phyloP scores from a whole-genome alignment of 2,888 invertebrate species.

The Orthosia cruda region DNA sequence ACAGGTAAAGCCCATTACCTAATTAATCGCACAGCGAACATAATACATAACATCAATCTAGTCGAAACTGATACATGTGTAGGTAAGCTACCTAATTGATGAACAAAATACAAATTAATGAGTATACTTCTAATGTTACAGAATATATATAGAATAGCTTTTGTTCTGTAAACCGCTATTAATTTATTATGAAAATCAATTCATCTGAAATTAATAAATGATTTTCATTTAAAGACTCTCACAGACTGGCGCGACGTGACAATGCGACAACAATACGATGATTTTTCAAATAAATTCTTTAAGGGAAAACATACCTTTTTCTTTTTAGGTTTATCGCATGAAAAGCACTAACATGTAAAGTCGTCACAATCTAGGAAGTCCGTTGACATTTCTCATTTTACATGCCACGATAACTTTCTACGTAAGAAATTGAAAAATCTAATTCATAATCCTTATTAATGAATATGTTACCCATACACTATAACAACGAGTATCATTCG shows the following conservation, averaged over 20 bases:
- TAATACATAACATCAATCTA: slow-evolving; percentile 19
- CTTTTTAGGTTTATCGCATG: too few species aligned
- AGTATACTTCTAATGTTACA: slow-evolving; percentile 20
- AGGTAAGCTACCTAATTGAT: slow-evolving; percentile 35
- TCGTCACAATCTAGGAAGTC: too few species aligned
- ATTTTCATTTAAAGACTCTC: neutral
- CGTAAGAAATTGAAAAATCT: too few species aligned
- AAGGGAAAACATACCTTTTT: neutral
- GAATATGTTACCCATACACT: too few species aligned
- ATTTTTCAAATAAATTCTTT: neutral
- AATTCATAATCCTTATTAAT: too few species aligned
- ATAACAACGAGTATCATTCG: too few species aligned
- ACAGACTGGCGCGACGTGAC: neutral
- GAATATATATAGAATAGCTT: neutral
- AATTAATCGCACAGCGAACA: slow-evolving; percentile 49
- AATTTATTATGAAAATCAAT: slow-evolving; percentile 14
- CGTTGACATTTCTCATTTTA: too few species aligned
- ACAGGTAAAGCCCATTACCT: neutral
- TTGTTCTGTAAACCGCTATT: slow-evolving; percentile 6
- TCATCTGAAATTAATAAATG: neutral
- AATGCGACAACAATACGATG: neutral
- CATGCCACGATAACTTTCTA: too few species aligned
- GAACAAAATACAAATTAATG: slow-evolving; percentile 34
- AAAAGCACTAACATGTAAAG: too few species aligned
- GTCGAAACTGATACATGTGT: slow-evolving; percentile 30